Evolutionary conservation across 2,888 invertebrate species (phyloP), one percentile per base, ranked within the genome.

Genomic region (Metalampra italica): DNA sequence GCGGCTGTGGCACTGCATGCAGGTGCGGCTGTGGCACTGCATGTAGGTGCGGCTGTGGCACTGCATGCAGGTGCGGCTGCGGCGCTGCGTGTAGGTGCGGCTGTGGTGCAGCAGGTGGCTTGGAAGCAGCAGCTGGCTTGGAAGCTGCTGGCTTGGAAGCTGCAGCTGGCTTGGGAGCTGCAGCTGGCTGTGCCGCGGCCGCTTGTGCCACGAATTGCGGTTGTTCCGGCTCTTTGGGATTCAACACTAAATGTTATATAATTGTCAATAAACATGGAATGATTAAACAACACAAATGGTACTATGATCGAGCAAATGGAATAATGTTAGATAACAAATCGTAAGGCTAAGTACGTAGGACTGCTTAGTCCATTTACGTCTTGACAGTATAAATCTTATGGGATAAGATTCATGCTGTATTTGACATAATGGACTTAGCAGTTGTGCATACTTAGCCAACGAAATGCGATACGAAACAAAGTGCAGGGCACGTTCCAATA

Each of bases 171-270:
- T 43, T 36, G 13, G 49, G 39, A 9, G 32, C 12, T 11, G 36
- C 11, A 11, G 13, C 29, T 1, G 29, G 39, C 32, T 43, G 29
- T 9, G 36, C 12, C n/a, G 43, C 9, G 30, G 14, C 45, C 11
- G 46, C 29, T 9, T 32, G n/a, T 22, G 29, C 42, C 37, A 13
- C n/a, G 4, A 11, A 37, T 34, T 29, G 15, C 13, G 47, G 47
- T 11, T 50, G 51, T 59, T 71, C 77, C 29, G 68, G 58, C 53
- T 71, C 81, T 77, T 82, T 72, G 52, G 80, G 75, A 70, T 85
- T 74, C 78, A 81, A 68, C 68, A 81, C 86, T 87, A 76, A 56
- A 75, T 59, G 56, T 66, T 73, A 66, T 38, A 52, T n/a, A 12
- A 43, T 11, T 47, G 39, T 43, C 36, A 50, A 44, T 46, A 22